Conservation (phyloP, 2,888 invertebrate genomes). For the Caenorhabditis sp. region DNA sequence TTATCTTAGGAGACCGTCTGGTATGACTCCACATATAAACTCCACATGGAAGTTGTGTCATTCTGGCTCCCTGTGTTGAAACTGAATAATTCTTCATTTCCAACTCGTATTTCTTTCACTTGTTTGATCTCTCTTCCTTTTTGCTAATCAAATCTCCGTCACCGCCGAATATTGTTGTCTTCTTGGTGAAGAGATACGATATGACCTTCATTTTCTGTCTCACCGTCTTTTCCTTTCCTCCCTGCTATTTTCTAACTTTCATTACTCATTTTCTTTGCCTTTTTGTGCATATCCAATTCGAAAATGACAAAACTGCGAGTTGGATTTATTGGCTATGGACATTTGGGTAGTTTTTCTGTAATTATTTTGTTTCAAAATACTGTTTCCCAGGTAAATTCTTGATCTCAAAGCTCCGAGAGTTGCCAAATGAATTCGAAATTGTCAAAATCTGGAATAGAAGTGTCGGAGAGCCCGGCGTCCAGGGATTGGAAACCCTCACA, state of each 20-base stretch:
- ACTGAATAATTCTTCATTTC: too few species aligned
- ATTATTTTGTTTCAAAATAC: neutral
- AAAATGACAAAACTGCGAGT: constrained; percentile 57
- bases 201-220: neutral
- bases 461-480: constrained; percentile 61
- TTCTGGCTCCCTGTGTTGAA: too few species aligned
- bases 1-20: too few species aligned
- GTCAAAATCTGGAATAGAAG: constrained; percentile 74
- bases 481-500: constrained; percentile 63
- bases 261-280: neutral
- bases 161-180: too few species aligned
- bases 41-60: too few species aligned
- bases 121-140: too few species aligned
- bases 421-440: constrained; percentile 63
- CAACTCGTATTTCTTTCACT: too few species aligned
- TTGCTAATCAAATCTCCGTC: too few species aligned
- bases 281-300: neutral
- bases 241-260: neutral
- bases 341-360: too few species aligned
- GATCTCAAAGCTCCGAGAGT: constrained; percentile 65
- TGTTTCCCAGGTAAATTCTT: constrained; percentile 75
- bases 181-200: neutral
- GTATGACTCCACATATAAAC: too few species aligned
- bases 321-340: constrained; percentile 76
- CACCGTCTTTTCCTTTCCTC: neutral